These are phyloP conservation scores for Acheta domesticus DNA, from an alignment of 2,888 invertebrate genomes.

Conservation along the genomic window DNA sequence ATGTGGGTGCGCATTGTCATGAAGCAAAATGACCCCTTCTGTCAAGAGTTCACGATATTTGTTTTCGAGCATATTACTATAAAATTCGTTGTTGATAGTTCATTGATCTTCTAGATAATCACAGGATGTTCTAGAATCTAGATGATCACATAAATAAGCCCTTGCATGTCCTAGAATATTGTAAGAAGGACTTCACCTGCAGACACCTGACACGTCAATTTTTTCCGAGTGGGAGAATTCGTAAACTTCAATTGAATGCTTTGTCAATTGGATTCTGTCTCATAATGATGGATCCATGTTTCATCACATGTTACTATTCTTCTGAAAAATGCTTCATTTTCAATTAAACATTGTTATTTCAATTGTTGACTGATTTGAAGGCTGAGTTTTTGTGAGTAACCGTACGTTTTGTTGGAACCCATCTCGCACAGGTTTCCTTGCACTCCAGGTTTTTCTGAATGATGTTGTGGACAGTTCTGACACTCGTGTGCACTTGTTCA, in stretches of 20 bases:
- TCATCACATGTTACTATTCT: conserved; percentile 18
- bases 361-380: not conserved
- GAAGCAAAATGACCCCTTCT: not conserved
- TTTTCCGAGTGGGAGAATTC: not conserved
- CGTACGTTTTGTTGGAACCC: not conserved
- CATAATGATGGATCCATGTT: conserved; percentile 5
- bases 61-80: not conserved
- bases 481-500: not conserved
- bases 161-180: not conserved
- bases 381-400: not conserved
- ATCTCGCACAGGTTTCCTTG: not conserved
- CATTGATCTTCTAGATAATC: not conserved
- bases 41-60: not conserved
- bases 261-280: not conserved
- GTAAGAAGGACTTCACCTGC: not conserved
- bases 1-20: not conserved
- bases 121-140: too few relatives aligned
- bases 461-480: not conserved
- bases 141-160: not conserved
- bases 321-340: not conserved
- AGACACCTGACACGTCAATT: not conserved
- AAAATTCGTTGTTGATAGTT: not conserved
- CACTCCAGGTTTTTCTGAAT: not conserved
- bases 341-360: not conserved
- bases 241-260: not conserved